Conservation (phyloP, 2,888 invertebrate genomes). For the Diaphora mendica region DNA sequence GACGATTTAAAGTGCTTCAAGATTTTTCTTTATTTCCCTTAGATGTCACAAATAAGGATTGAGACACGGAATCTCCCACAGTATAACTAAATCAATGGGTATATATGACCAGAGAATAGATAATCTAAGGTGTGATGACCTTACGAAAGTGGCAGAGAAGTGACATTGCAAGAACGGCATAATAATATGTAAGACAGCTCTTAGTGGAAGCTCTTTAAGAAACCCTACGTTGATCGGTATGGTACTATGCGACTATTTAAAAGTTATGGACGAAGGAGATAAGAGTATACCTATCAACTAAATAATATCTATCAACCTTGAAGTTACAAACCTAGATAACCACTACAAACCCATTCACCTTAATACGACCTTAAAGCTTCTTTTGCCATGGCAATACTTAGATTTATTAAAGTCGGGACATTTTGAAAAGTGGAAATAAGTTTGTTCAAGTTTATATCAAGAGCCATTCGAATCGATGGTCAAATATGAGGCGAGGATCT, state of each 20-base stretch:
- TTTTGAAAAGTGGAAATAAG: not conserved
- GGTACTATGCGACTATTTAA: not conserved
- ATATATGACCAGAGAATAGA: not conserved
- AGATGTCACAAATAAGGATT: not conserved
- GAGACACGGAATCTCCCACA: not conserved
- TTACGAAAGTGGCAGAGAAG: not conserved
- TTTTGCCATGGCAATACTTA: not conserved
- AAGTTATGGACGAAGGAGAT: not conserved
- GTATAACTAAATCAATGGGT: not conserved
- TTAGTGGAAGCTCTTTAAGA: not conserved
- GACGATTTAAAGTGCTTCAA: not conserved
- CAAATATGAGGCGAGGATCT: conserved; percentile 26
- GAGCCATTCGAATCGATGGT: conserved; percentile 21
- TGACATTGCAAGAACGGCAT: not conserved
- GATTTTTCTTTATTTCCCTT: not conserved
- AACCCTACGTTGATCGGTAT: not conserved
- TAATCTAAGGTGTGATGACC: not conserved
- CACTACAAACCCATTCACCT: not conserved
- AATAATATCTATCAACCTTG: not conserved
- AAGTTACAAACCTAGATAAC: not conserved
- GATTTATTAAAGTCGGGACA: not conserved
- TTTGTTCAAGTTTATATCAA: conserved; percentile 7
- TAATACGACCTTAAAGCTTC: not conserved
- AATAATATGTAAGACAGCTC: too few species aligned
- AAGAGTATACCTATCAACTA: not conserved